Evolutionary conservation across 1,140 invertebrate genomes (phyloP).

Genomic region (Mactra quadrangularis): DNA sequence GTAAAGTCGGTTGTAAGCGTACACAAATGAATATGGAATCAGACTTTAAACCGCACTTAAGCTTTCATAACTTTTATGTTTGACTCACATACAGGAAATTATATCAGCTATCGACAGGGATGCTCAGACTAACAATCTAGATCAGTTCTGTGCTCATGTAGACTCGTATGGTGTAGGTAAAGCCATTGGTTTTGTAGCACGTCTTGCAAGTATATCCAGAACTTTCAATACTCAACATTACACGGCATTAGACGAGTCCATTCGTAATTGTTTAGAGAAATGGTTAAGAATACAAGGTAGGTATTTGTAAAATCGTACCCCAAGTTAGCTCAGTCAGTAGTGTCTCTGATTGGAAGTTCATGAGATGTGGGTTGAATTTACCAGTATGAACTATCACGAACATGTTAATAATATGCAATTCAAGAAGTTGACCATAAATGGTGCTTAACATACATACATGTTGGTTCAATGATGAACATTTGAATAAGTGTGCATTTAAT

Average conservation of each 20-base stretch:
- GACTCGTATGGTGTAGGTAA: slow-evolving; percentile 79
- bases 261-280: slow-evolving; percentile 73
- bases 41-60: too few species aligned
- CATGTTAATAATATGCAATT: too few species aligned
- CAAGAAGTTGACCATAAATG: too few species aligned
- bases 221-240: slow-evolving; percentile 75
- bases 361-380: not conserved
- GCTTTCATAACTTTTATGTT: too few species aligned
- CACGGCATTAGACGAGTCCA: slow-evolving; percentile 64
- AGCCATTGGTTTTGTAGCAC: slow-evolving; percentile 70
- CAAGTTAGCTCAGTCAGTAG: not conserved
- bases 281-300: slow-evolving; percentile 76
- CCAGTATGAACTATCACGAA: not conserved
- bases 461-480: too few species aligned
- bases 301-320: not conserved
- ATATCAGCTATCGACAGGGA: slow-evolving; percentile 71
- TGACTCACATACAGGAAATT: slow-evolving; percentile 66
- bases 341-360: not conserved
- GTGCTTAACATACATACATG: too few species aligned
- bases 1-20: too few species aligned
- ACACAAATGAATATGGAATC: too few species aligned
- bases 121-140: slow-evolving; percentile 64
- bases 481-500: too few species aligned
- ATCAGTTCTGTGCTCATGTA: slow-evolving; percentile 66
- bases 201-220: slow-evolving; percentile 76